These are phyloP conservation scores for Carpatolechia fugitivella DNA, from an alignment of 2,888 invertebrate species.

Conservation along the genomic window DNA sequence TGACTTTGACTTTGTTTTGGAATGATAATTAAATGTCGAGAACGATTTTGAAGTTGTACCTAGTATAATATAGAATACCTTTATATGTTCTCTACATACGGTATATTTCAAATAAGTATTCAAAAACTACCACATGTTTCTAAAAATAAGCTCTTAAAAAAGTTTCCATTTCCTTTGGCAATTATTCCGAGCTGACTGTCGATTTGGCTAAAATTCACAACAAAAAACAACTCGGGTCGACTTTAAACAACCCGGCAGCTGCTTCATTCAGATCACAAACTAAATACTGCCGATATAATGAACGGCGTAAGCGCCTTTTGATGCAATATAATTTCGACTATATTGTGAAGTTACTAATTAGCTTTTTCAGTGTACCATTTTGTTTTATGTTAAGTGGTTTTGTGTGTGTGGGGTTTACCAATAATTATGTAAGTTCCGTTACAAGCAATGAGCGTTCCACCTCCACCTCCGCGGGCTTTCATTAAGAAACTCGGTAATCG, in stretches of 20 bases:
- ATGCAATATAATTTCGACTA: constrained; percentile 10
- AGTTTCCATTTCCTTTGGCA: constrained; percentile 3
- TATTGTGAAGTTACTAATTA: background rate
- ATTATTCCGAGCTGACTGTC: background rate
- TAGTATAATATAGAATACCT: too few species aligned
- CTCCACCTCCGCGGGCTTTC: constrained; percentile 41
- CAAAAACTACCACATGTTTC: background rate
- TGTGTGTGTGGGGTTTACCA: constrained; percentile 39
- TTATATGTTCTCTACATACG: too few species aligned
- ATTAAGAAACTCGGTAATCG: constrained; percentile 40
- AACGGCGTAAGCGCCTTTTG: constrained; percentile 12
- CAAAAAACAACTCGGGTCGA: constrained; percentile 14
- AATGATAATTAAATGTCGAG: too few species aligned
- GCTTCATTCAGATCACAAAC: constrained; percentile 18
- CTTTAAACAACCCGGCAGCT: constrained; percentile 16
- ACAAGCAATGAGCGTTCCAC: constrained; percentile 38
- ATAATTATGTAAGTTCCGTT: constrained; percentile 62
- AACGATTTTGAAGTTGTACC: too few species aligned
- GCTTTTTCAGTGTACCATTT: background rate
- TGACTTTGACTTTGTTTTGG: too few species aligned
- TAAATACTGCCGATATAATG: background rate
- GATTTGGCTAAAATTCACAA: constrained; percentile 8
- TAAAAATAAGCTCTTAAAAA: constrained; percentile 1
- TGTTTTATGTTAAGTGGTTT: constrained; percentile 3
- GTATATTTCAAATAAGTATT: too few species aligned